Base-by-base conservation (phyloP, 2,888 invertebrate genomes). In the Mantis religiosa region DNA sequence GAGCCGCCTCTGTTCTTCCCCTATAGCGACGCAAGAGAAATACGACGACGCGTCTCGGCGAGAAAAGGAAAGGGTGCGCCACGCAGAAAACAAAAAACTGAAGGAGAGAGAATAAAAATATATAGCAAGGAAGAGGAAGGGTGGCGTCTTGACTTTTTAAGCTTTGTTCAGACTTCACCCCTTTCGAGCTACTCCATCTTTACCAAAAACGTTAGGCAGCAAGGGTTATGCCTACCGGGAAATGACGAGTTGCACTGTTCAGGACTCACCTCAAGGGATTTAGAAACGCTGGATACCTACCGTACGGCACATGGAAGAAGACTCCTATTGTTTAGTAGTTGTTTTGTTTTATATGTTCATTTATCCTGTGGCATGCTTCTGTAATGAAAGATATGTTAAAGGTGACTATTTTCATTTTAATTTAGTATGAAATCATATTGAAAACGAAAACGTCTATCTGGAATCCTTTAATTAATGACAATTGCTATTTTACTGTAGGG, bases 131-230 rank as follows among this genome's bases (percentile, higher is more conserved):
- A 14, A 71, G 54, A 81, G 86, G 54, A 71, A 86, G 86, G 28
- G 84, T 71, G 82, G 41, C 81, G 34, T 87, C 87, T 87, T 87
- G 87, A 84, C 84, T 84, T 84, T 84, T 34, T 84, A 34, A 84
- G 82, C 87, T 87, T 87, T 87, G 82, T 87, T 87, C 82, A 87
- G 34, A 71, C 87, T 71, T 71, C 54, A 71, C 54, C 54, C 54
- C 54, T 71, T 71, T 71, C 20, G 54, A 71, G 54, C 54, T 20
- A 71, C 54, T 71, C 54, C 54, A 71, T 71, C 54, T 71, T 71
- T 20, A 20, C 54, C 54, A 25, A 71, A 71, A 71, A 71, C 54
- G 54, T 71, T 71, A 71, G 54, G 54, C 54, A 6, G 20, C 20
- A 71, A 71, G 54, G 41, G 41, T 41, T 41, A 41, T 41, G 41